A percentile compares a stretch with the other conserved stretches of the same genome.
Conservation (phyloP, 2,113 vertebrate species). For the Apeltes quadracus region DNA sequence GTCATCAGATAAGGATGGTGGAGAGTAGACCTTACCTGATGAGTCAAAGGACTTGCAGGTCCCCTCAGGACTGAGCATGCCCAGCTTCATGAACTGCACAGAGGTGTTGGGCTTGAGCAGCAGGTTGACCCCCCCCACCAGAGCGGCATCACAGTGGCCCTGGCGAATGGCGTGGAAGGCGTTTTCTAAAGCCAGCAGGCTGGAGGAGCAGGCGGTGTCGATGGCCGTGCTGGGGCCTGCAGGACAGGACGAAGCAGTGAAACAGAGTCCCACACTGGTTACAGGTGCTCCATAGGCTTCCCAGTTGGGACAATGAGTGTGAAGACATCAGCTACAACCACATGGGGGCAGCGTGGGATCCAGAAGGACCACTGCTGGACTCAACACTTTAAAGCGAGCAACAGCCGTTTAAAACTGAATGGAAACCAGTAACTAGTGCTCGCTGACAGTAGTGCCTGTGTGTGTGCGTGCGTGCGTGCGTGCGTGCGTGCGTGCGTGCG, state of each 20-base stretch:
- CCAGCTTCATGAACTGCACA: constrained; percentile 96
- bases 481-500: background rate
- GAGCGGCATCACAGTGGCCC: constrained; percentile 85
- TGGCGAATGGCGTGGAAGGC: constrained; percentile 88
- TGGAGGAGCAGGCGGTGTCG: constrained; percentile 96
- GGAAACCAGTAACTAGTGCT: too few relatives aligned
- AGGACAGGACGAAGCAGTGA: too few relatives aligned
- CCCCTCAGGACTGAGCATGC: constrained; percentile 92
- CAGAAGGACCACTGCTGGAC: background rate
- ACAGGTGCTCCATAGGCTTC: too few relatives aligned
- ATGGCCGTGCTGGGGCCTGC: constrained; percentile 93
- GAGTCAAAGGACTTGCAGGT: constrained; percentile 91
- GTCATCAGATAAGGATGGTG: background rate
- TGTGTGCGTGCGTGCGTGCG: background rate
- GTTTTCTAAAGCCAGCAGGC: constrained; percentile 88
- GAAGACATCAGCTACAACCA: too few relatives aligned
- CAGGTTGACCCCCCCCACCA: constrained; percentile 92
- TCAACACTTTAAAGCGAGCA: background rate
- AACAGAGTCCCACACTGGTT: too few relatives aligned
- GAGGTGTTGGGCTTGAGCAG: constrained; percentile 95
- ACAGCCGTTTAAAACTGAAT: background rate
- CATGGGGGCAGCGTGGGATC: background rate
- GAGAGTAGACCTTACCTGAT: constrained; percentile 78
- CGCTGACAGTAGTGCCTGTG: too few relatives aligned
- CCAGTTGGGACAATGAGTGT: too few relatives aligned